Evolutionary conservation across 2,113 vertebrate genomes (phyloP).

Genomic region (Illadopsis cleaveri): DNA sequence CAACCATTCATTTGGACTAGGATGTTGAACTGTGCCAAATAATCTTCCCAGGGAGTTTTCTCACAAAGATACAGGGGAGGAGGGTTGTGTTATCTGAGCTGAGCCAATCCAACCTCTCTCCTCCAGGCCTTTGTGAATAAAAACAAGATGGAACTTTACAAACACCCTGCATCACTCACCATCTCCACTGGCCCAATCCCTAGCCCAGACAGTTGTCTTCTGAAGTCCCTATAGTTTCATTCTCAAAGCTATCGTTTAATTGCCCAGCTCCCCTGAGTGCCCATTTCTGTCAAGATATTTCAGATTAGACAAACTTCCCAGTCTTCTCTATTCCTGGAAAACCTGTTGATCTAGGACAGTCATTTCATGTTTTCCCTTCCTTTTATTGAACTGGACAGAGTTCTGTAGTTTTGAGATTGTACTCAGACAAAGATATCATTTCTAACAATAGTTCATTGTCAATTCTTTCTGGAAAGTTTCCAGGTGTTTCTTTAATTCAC

Average conservation of each 20-base stretch:
- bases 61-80: not conserved
- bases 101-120: not conserved
- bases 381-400: not conserved
- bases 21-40: conserved; percentile 33
- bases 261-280: not conserved
- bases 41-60: conserved; percentile 15
- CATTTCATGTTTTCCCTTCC: not conserved
- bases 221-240: not conserved
- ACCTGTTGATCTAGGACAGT: not conserved
- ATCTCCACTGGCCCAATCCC: not conserved
- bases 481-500: conserved; percentile 37
- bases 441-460: not conserved
- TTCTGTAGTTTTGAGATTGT: not conserved
- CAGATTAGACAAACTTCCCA: not conserved
- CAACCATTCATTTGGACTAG: conserved; percentile 19
- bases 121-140: not conserved
- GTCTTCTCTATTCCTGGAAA: not conserved
- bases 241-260: not conserved
- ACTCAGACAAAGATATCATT: not conserved
- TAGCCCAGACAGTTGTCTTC: not conserved
- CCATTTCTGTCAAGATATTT: not conserved
- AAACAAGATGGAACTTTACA: not conserved
- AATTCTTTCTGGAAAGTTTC: conserved; percentile 3
- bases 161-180: not conserved
- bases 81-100: not conserved